Percentiles rank a stretch among this genome's conserved stretches.
These are phyloP conservation scores for Drosophila colorata DNA, from an alignment of 2,888 invertebrate genomes.

Conservation along the genomic window DNA sequence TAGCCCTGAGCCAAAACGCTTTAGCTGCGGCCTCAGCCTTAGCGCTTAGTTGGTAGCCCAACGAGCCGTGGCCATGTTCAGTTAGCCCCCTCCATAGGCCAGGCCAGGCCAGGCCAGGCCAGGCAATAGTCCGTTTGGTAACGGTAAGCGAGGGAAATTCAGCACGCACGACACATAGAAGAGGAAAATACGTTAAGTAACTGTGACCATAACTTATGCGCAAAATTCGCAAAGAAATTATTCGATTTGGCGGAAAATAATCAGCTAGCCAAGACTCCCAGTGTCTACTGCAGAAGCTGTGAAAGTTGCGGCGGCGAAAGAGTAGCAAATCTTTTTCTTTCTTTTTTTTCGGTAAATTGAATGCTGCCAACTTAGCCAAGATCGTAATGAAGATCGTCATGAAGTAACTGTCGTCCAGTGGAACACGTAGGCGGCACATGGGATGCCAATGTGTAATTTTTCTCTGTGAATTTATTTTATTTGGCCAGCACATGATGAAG, in stretches of 20 bases:
- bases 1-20: constrained; percentile 21
- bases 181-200: constrained; percentile 56
- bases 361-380: constrained; percentile 49
- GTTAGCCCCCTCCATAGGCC: background rate
- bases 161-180: constrained; percentile 70
- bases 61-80: constrained; percentile 69
- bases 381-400: constrained; percentile 17
- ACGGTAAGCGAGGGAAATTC: constrained; percentile 76
- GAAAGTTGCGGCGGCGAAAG: constrained; percentile 69
- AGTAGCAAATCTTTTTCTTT: constrained; percentile 60
- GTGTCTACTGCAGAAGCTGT: constrained; percentile 78
- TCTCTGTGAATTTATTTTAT: constrained; percentile 30
- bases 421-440: constrained; percentile 75
- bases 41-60: constrained; percentile 71
- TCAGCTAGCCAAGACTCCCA: constrained; percentile 31
- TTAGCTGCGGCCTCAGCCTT: constrained; percentile 32
- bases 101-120: background rate
- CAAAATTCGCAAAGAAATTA: constrained; percentile 67
- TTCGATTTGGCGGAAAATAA: constrained; percentile 70
- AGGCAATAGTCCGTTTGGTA: constrained; percentile 44
- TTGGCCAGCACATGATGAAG: constrained; percentile 42
- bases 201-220: constrained; percentile 83
- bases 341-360: constrained; percentile 62
- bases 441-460: constrained; percentile 72
- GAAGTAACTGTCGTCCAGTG: constrained; percentile 21